phyloP scores from a whole-genome alignment of 2,888 invertebrate species.

The Antitype chi region DNA sequence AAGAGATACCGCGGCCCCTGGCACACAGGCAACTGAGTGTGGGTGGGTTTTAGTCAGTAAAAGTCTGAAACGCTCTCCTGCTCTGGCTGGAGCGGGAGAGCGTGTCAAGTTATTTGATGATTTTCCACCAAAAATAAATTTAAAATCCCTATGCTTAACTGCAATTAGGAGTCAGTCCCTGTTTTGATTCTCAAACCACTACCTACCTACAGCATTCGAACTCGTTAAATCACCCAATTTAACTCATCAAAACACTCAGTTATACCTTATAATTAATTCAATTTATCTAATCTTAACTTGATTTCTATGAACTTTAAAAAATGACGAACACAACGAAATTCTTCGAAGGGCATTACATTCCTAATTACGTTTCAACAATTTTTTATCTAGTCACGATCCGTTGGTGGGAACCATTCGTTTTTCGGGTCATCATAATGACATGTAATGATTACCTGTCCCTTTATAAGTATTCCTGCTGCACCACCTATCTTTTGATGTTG shows the following conservation, averaged over 20 bases:
- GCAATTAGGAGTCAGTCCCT: not conserved
- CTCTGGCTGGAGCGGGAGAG: no score
- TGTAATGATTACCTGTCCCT: slow-evolving; percentile 69
- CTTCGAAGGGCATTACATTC: slow-evolving; percentile 65
- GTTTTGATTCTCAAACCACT: not conserved
- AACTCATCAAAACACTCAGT: slow-evolving; percentile 16
- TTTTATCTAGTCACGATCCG: slow-evolving; percentile 73
- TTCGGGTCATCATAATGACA: slow-evolving; percentile 71
- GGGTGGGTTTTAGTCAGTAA: no score
- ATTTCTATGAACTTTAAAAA: slow-evolving; percentile 56
- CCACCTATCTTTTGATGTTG: slow-evolving; percentile 36
- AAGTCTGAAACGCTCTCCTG: no score
- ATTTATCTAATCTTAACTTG: slow-evolving; percentile 43
- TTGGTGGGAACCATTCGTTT: slow-evolving; percentile 68
- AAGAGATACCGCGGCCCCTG: no score
- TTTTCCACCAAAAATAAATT: no score
- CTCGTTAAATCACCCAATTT: slow-evolving; percentile 16
- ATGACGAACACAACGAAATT: slow-evolving; percentile 56
- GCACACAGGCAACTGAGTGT: no score
- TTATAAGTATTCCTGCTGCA: slow-evolving; percentile 56
- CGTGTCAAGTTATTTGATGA: no score
- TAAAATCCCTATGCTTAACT: no score
- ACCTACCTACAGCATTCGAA: not conserved
- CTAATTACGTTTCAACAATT: slow-evolving; percentile 68
- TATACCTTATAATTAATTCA: slow-evolving; percentile 41